Evolutionary conservation across 2,113 vertebrate species (phyloP).

Genomic region (Tyrannus savana): DNA sequence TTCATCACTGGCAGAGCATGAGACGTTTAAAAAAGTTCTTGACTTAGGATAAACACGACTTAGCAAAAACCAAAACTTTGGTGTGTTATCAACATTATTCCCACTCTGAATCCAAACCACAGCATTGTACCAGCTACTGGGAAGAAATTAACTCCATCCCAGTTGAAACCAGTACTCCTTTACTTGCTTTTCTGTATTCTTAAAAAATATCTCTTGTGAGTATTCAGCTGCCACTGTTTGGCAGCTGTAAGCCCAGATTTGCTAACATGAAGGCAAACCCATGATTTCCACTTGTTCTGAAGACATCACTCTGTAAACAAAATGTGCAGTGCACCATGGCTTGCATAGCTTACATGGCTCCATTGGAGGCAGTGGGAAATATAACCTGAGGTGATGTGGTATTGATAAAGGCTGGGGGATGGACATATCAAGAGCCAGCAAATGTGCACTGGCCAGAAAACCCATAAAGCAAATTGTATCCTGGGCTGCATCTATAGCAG

Average conservation of each 20-base stretch:
- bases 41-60: background rate
- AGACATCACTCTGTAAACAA: background rate
- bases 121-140: accelerated
- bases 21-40: background rate
- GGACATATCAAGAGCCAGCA: background rate
- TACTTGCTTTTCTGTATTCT: background rate
- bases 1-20: background rate
- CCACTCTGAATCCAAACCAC: background rate
- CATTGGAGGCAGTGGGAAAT: background rate
- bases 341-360: background rate
- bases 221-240: background rate
- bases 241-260: background rate
- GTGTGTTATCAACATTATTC: background rate
- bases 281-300: background rate
- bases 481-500: background rate
- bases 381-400: background rate
- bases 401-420: background rate
- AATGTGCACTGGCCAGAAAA: too few relatives aligned
- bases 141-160: background rate
- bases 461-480: background rate
- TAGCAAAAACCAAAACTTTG: background rate
- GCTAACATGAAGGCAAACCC: background rate
- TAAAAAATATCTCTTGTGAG: background rate
- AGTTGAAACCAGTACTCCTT: background rate
- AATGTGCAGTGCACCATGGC: background rate